These are phyloP conservation scores for Desmophyllum pertusum DNA, from an alignment of 92 coral and sea anemone species.

Conservation along the genomic window DNA sequence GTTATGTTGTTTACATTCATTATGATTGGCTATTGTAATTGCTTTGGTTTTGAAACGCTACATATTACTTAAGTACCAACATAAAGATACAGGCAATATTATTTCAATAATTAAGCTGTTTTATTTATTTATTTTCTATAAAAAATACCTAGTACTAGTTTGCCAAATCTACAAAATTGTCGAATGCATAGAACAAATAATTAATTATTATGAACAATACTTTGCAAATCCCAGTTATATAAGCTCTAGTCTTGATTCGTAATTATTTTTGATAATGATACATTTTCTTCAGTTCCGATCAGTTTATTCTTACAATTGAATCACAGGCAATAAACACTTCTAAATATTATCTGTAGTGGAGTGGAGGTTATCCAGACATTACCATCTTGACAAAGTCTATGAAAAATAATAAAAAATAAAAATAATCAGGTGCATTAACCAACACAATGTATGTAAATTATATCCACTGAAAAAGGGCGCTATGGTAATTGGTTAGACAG, in stretches of 20 bases:
- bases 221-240: background rate
- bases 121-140: background rate
- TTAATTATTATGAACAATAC: background rate
- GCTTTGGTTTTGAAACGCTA: too few species aligned
- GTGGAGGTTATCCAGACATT: constrained; percentile 66
- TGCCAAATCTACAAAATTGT: background rate
- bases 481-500: too few species aligned
- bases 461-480: too few species aligned
- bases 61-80: background rate
- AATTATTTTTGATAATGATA: background rate
- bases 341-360: background rate
- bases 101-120: background rate
- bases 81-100: background rate
- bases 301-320: constrained; percentile 6
- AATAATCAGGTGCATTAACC: too few species aligned
- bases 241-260: background rate
- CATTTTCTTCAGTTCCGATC: background rate
- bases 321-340: constrained; percentile 9
- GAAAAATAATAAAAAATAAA: background rate
- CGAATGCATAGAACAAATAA: background rate
- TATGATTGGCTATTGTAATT: too few species aligned
- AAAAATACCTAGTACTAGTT: background rate
- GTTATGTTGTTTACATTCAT: too few species aligned
- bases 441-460: too few species aligned
- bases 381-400: constrained; percentile 92